These are phyloP conservation scores for Campoplex capitator DNA, from an alignment of 2,888 invertebrate genomes.

Conservation along the genomic window DNA sequence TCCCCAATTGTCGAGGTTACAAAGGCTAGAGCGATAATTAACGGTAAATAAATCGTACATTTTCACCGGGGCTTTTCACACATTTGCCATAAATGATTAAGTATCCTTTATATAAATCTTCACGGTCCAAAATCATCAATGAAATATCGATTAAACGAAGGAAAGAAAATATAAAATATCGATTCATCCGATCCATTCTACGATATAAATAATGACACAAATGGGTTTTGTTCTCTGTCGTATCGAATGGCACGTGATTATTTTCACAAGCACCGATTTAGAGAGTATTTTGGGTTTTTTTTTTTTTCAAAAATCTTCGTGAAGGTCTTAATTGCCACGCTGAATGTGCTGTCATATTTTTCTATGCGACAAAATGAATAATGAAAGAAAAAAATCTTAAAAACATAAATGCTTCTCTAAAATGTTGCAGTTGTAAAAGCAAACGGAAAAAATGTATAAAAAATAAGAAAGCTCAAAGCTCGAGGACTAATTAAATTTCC, in stretches of 20 bases:
- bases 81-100: constrained; percentile 37
- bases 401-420: constrained; percentile 39
- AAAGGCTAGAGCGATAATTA: constrained; percentile 49
- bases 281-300: neutral
- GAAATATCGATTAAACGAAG: neutral
- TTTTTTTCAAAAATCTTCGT: neutral
- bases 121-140: constrained; percentile 19
- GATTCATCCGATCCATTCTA: neutral
- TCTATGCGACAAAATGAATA: neutral
- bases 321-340: neutral
- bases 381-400: constrained; percentile 10
- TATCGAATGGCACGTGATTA: neutral
- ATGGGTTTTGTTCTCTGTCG: neutral
- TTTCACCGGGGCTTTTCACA: constrained; percentile 34
- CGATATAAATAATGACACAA: neutral
- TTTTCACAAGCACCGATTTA: neutral
- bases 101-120: constrained; percentile 3
- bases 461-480: constrained; percentile 52
- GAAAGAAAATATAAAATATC: neutral
- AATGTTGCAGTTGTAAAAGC: neutral
- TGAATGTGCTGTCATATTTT: neutral
- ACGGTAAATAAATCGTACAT: constrained; percentile 57
- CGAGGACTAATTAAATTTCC: constrained; percentile 64
- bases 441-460: constrained; percentile 15
- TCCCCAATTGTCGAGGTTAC: constrained; percentile 22